Evolutionary conservation across 1,140 invertebrate genomes (phyloP).

Genomic region (Drosophila arizonae): DNA sequence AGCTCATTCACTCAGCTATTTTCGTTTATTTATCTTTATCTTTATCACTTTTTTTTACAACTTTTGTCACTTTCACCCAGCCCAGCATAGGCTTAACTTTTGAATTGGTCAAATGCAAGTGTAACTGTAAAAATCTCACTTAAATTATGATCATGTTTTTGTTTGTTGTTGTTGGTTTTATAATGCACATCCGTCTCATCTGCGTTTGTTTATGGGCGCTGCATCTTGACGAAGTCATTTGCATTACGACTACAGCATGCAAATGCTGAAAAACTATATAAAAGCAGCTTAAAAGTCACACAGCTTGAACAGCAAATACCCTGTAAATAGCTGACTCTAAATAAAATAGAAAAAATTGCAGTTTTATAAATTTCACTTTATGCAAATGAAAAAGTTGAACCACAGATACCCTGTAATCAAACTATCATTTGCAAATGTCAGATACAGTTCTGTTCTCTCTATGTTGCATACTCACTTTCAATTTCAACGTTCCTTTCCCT

Average conservation of each 20-base stretch:
- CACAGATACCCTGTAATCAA: too few relatives aligned
- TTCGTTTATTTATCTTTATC: background rate
- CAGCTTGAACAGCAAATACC: background rate
- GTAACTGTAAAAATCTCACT: conserved; percentile 49
- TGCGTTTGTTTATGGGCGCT: conserved; percentile 16
- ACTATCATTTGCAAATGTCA: too few relatives aligned
- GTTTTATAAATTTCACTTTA: too few relatives aligned
- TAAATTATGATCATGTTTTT: conserved; percentile 44
- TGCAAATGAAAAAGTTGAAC: too few relatives aligned
- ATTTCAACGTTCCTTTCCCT: background rate
- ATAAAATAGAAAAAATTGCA: too few relatives aligned
- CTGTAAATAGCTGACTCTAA: background rate
- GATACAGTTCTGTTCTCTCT: too few relatives aligned
- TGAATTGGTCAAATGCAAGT: conserved; percentile 40
- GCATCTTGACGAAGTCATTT: conserved; percentile 26
- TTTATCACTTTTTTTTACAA: background rate
- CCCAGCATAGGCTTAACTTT: conserved; percentile 5
- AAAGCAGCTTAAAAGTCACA: background rate
- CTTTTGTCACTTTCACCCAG: conserved; percentile 56
- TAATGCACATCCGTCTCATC: conserved; percentile 50
- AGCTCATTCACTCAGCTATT: background rate
- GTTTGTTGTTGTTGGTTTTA: conserved; percentile 8
- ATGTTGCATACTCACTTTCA: background rate
- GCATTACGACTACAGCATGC: conserved; percentile 12
- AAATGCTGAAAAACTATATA: background rate